Percentiles rank a stretch among this genome's conserved stretches.
These are phyloP conservation scores for Tyto alba DNA, from an alignment of 2,113 vertebrate genomes.

Conservation along the genomic window DNA sequence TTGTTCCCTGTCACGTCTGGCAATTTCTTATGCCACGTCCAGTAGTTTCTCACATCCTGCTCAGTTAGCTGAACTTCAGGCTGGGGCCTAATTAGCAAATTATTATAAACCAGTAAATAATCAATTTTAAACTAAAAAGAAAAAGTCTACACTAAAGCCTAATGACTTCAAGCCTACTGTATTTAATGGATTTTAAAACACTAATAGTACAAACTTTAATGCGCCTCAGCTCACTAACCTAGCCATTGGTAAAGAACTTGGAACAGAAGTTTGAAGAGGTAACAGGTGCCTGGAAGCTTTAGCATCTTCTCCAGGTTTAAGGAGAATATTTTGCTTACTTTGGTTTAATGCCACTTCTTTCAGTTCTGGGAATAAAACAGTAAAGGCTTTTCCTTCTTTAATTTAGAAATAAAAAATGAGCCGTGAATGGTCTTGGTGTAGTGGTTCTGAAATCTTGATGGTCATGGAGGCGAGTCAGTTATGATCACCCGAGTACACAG, in stretches of 20 bases:
- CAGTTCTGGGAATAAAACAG: neutral
- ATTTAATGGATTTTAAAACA: neutral
- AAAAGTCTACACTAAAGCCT: neutral
- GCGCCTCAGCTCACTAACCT: neutral
- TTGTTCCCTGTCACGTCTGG: neutral
- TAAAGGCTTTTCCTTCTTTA: neutral
- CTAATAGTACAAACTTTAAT: neutral
- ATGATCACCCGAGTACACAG: neutral
- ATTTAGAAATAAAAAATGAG: neutral
- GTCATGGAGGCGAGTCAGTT: neutral
- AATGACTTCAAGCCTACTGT: neutral
- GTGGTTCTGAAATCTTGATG: neutral
- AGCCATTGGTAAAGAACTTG: neutral
- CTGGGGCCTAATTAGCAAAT: neutral
- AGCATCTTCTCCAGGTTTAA: neutral
- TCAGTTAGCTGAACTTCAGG: neutral
- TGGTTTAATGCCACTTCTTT: neutral
- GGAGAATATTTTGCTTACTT: neutral
- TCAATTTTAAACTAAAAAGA: neutral
- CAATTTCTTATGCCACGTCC: neutral
- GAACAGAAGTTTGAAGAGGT: neutral
- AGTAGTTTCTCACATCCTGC: neutral
- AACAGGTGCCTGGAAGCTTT: neutral
- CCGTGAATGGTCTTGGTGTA: neutral
- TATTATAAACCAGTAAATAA: neutral